phyloP scores from a whole-genome alignment of 2,113 vertebrate species.

The Oncorhynchus clarkii region DNA sequence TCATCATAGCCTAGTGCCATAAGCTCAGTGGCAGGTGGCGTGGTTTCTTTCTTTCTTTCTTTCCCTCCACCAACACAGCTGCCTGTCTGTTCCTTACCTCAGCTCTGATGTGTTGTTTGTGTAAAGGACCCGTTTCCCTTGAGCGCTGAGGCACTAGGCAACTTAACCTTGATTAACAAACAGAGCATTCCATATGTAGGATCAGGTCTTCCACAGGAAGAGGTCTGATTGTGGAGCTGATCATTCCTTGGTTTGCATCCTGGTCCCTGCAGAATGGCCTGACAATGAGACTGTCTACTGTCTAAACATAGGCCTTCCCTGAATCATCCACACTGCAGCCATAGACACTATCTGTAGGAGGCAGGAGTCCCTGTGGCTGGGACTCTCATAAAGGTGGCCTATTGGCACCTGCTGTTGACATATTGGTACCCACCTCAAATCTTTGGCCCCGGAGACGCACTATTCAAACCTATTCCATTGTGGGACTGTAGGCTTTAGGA shows the following conservation, averaged over 20 bases:
- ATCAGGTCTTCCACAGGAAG: too few relatives aligned
- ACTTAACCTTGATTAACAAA: neutral
- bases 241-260: conserved; percentile 2
- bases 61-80: neutral
- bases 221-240: conserved; percentile 1
- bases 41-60: neutral
- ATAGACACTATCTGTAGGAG: neutral
- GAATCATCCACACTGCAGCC: neutral
- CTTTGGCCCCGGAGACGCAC: neutral
- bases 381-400: neutral
- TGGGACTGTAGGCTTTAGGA: conserved; percentile 14
- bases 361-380: neutral
- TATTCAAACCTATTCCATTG: neutral
- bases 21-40: neutral
- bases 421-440: conserved; percentile 12
- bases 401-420: conserved; percentile 1
- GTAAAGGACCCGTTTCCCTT: neutral
- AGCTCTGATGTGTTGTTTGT: too few relatives aligned
- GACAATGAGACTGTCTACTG: neutral
- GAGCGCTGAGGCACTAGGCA: neutral
- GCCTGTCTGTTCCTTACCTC: neutral
- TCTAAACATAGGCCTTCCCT: conserved; percentile 11
- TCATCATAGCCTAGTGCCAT: conserved; percentile 15
- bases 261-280: neutral
- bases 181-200: neutral